Evolutionary conservation across 2,888 invertebrate genomes (phyloP), one percentile per base, ranked within the genome.

Genomic region (Adela reaumurella): DNA sequence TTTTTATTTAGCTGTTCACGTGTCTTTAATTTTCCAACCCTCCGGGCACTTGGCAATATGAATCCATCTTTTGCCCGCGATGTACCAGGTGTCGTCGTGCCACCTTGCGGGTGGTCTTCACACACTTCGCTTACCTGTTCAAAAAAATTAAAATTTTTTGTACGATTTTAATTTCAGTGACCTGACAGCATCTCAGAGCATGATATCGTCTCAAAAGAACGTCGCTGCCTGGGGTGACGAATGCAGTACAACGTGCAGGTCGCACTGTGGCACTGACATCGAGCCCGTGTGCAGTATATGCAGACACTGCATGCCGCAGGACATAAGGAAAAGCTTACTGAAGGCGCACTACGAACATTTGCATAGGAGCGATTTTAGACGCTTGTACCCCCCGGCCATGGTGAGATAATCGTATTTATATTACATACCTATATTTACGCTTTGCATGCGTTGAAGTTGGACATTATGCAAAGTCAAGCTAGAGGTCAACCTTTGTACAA

Each of bases 261-360:
- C 80, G 2, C 82, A 82, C 45, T 95, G 95, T 61, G 77, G 82
- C 44, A 67, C 74, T 1, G 51, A 54, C 6, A 46, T 50, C 2
- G 17, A 17, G 8, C 54, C 56, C 2, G 63, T 83, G 0, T 97
- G 97, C 62, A 82, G 83, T 46, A 67, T 96, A 1, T 97, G 97
- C 64, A 81, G 81, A 54, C 84, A 85, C 0, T 97, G 97, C 62
- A 71, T 94, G 42, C 83, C 81, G 2, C 62, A 72, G 1, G 81
- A 82, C 28, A 74, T 87, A 35, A 80, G 80, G 54, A 62, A 68
- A 14, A 81, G 77, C 49, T 65, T 97, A 10, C 74, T 85, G 46
- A 71, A 78, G 53, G 89, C 94, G 0, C 90, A 90, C 61, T 73
- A 81, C 47, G 97, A 98, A 62, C 92, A 94, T 64, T 67, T 90